Evolutionary conservation across 2,888 invertebrate genomes (phyloP).

Genomic region (Eristalinus aeneus): DNA sequence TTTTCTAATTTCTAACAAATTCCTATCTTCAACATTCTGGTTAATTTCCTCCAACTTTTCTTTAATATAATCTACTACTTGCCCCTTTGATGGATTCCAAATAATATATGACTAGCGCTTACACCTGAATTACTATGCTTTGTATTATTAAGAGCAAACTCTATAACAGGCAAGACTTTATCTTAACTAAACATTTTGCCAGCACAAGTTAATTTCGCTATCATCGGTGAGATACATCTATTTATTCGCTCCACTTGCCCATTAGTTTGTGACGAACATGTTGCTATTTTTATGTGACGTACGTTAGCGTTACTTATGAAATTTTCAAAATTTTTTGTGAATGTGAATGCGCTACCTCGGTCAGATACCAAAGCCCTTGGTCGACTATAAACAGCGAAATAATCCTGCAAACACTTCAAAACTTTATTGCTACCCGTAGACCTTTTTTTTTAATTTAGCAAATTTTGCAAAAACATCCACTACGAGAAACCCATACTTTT

Average conservation of each 20-base stretch:
- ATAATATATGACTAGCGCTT: no score
- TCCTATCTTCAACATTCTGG: no score
- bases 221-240: not conserved
- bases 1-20: no score
- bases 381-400: not conserved
- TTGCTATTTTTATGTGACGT: conserved; percentile 14
- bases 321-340: not conserved
- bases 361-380: not conserved
- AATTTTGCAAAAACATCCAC: not conserved
- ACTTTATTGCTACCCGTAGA: not conserved
- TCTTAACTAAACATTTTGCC: not conserved
- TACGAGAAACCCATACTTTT: not conserved
- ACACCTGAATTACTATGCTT: conserved; percentile 62
- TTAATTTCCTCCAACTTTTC: no score
- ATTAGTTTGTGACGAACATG: conserved; percentile 19
- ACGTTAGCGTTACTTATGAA: not conserved
- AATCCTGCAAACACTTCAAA: not conserved
- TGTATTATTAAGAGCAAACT: conserved; percentile 73
- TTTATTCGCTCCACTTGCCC: not conserved
- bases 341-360: not conserved
- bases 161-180: conserved; percentile 49
- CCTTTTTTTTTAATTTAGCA: not conserved
- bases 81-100: not conserved
- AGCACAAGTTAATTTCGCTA: conserved; percentile 7
- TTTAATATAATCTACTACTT: conserved; percentile 16